phyloP scores from a whole-genome alignment of 2,113 vertebrate genomes.

The Neodon shergylaensis region DNA sequence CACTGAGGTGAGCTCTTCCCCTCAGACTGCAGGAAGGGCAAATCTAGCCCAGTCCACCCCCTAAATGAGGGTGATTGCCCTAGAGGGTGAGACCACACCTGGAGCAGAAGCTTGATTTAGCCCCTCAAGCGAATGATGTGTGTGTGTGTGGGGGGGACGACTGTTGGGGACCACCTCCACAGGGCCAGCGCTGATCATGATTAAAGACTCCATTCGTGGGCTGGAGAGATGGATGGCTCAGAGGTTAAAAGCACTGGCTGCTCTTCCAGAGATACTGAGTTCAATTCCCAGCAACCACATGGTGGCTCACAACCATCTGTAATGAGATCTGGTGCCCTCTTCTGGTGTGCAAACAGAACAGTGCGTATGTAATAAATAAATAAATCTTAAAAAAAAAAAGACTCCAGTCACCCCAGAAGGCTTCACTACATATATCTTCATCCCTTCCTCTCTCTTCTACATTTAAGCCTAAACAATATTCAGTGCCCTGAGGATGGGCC shows the following conservation, averaged over 20 bases:
- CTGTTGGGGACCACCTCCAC: background rate
- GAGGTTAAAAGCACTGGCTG: too few species aligned
- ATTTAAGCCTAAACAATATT: background rate
- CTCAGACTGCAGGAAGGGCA: background rate
- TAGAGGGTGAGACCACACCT: background rate
- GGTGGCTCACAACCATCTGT: too few species aligned
- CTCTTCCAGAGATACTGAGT: too few species aligned
- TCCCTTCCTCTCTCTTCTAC: background rate
- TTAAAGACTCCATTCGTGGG: too few species aligned
- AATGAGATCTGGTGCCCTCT: too few species aligned
- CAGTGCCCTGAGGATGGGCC: too few species aligned
- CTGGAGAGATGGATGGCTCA: too few species aligned
- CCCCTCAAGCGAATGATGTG: background rate
- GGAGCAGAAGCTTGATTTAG: background rate
- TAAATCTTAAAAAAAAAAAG: too few species aligned
- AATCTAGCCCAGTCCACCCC: background rate
- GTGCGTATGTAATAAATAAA: too few species aligned
- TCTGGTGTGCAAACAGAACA: too few species aligned
- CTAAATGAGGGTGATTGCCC: background rate
- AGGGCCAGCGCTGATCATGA: background rate
- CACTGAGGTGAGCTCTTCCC: too few species aligned
- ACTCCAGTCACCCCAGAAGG: background rate
- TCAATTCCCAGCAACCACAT: too few species aligned
- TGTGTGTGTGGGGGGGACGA: background rate
- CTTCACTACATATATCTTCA: fast-evolving